Evolutionary conservation across 2,113 vertebrate species (phyloP), one percentile per base, ranked within the genome.

Genomic region (Parus major): DNA sequence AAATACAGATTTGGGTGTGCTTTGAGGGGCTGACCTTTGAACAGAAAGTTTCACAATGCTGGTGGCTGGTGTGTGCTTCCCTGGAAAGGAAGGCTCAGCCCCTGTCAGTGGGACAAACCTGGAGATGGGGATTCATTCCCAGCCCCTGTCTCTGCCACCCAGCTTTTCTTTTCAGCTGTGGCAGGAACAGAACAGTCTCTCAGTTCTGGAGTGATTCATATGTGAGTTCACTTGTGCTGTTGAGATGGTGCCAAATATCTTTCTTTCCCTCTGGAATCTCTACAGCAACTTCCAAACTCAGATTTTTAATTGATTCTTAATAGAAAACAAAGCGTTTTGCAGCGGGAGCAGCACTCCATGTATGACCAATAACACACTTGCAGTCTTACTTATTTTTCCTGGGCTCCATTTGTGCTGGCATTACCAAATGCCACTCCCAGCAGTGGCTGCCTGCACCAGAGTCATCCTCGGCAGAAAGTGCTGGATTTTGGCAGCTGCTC

Each of bases 131-230:
- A 36, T 42, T 46, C 59, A 25, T 33, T 47, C 24, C n/a, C 28
- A 42, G 41, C 24, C 44, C 52, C n/a, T 63, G 44, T 36, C 52
- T 47, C 39, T 85, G 66, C 36, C 46, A 23, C 31, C 18, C 33
- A 11, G 1, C 36, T n/a, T 39, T 59, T 73, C 20, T 19, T 56
- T 92, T 50, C 68, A 65, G 14, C 23, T 4, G 5, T 27, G 21
- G 3, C 29, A 59, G 24, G 11, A 19, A 29, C 16, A 63, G 57
- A 64, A 6, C n/a, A 39, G 5, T 19, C 10, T 69, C 42, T 21
- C 41, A 10, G 2, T 75, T 84, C 52, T 35, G 28, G 15, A 49
- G 25, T 52, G 61, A 31, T 25, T 83, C 0, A 0, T 22, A 1
- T 13, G 20, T 33, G 27, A 0, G 6, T 24, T 11, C 39, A 8